phyloP scores from a whole-genome alignment of 2,113 vertebrate species.

The Tupaia chinensis region DNA sequence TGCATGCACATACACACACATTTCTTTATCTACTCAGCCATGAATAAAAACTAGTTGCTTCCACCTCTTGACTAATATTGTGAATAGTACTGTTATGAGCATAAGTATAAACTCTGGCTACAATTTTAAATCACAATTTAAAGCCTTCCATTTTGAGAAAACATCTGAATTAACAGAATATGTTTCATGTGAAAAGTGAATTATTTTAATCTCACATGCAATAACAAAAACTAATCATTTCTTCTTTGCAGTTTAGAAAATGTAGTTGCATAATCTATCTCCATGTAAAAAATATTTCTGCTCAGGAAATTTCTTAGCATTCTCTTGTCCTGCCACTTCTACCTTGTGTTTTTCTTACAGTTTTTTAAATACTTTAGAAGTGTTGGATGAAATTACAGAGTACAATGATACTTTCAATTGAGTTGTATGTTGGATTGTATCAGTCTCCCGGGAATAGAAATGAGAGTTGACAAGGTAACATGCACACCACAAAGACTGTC shows the following conservation, averaged over 20 bases:
- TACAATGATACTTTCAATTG: background rate
- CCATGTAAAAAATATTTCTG: background rate
- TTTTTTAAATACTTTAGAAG: background rate
- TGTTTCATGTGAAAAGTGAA: slow-evolving; percentile 1
- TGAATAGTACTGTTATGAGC: background rate
- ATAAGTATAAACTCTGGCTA: background rate
- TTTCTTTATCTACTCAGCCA: background rate
- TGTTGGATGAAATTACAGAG: background rate
- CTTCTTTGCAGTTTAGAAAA: background rate
- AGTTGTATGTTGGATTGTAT: background rate
- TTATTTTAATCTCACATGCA: background rate
- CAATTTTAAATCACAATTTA: background rate
- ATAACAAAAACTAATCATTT: background rate
- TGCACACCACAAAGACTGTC: background rate
- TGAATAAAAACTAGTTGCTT: background rate
- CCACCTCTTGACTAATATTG: background rate
- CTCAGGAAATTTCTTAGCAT: background rate
- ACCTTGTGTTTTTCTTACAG: background rate
- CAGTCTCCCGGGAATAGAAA: background rate
- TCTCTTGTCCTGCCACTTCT: background rate
- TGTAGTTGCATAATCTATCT: background rate
- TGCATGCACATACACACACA: background rate
- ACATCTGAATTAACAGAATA: background rate
- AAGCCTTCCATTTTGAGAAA: background rate
- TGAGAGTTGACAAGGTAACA: background rate